These are phyloP conservation scores for Urosaurus nigricauda DNA, from an alignment of 2,797 vertebrate species.

Conservation along the genomic window DNA sequence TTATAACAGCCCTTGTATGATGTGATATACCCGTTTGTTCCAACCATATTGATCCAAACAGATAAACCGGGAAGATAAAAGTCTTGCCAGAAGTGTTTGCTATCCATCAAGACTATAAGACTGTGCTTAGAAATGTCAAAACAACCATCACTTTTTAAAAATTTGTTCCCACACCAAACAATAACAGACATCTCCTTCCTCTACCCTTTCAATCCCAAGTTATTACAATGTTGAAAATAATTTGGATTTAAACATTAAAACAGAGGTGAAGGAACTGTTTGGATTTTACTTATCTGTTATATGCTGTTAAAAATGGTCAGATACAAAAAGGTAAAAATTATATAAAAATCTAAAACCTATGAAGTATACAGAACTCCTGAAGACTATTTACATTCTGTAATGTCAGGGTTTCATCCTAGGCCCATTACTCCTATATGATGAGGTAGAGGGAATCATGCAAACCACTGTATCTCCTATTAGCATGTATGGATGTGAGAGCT, in stretches of 20 bases:
- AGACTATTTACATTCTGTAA: too few species aligned
- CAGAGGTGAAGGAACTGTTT: background rate
- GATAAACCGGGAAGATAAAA: background rate
- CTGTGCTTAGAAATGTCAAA: background rate
- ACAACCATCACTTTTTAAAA: background rate
- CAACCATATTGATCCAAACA: slow-evolving; percentile 7
- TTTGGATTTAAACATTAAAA: background rate
- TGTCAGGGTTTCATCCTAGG: too few species aligned
- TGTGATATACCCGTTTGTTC: background rate
- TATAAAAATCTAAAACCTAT: too few species aligned
- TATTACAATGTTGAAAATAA: background rate
- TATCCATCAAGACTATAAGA: background rate
- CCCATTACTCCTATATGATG: too few species aligned
- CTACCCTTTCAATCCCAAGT: background rate
- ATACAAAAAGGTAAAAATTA: too few species aligned
- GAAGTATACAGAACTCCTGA: background rate
- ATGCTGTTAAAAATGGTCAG: too few species aligned
- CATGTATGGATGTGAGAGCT: too few species aligned
- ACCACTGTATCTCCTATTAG: too few species aligned
- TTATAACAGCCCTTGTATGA: background rate
- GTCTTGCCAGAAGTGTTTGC: background rate
- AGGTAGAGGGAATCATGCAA: too few species aligned
- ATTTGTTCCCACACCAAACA: background rate
- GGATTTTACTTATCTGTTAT: too few species aligned
- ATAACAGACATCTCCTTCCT: background rate